phyloP scores from a whole-genome alignment of 2,888 invertebrate genomes.

The Xestoiulus laeticollis region DNA sequence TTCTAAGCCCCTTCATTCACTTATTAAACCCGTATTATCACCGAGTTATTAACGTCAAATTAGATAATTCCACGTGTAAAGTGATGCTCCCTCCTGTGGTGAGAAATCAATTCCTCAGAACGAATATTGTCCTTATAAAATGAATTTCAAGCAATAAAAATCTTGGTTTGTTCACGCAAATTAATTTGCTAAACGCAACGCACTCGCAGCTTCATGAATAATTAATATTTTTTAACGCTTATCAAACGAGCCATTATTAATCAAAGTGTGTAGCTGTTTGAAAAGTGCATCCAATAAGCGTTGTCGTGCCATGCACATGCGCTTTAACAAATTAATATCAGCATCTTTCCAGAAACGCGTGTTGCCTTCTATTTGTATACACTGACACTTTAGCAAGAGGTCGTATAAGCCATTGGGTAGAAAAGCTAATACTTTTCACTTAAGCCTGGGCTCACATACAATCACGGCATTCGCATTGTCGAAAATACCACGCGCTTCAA shows the following conservation, averaged over 20 bases:
- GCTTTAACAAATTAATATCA: slow-evolving; percentile 36
- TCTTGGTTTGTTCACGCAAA: background rate
- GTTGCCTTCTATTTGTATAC: slow-evolving; percentile 1
- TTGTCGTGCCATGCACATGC: background rate
- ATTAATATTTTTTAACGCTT: slow-evolving; percentile 18
- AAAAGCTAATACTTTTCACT: background rate
- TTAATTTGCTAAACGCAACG: background rate
- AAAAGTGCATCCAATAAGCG: slow-evolving; percentile 13
- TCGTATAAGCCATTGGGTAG: background rate
- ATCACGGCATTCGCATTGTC: background rate
- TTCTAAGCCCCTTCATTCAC: slow-evolving; percentile 21
- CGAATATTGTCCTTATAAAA: background rate
- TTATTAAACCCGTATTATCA: slow-evolving; percentile 30
- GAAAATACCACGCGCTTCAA: background rate
- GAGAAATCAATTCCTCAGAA: slow-evolving; percentile 2
- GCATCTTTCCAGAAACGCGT: slow-evolving; percentile 18
- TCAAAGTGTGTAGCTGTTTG: slow-evolving; percentile 17
- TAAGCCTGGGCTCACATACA: background rate
- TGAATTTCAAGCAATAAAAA: background rate
- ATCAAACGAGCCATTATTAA: slow-evolving; percentile 36
- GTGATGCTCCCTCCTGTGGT: background rate
- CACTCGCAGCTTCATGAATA: slow-evolving; percentile 10
- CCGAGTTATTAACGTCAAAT: slow-evolving; percentile 3
- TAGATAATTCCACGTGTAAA: background rate
- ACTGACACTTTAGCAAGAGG: background rate